Conservation (phyloP, 2,113 vertebrate species). For the Petrocephalus microphthalmus region DNA sequence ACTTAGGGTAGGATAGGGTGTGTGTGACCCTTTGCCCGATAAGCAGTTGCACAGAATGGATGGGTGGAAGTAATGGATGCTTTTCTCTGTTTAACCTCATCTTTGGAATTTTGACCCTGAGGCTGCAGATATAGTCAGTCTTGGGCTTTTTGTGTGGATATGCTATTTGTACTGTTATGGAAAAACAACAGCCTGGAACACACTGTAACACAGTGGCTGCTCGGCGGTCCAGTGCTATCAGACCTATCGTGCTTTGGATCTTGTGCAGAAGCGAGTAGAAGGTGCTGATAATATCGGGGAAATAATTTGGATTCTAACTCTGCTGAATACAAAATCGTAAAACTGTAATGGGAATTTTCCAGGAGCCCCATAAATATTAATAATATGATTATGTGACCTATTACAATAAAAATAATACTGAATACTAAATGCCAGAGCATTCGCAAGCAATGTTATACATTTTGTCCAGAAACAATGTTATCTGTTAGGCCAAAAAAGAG, state of each 20-base stretch:
- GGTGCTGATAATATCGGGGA: background rate
- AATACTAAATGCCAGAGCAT: background rate
- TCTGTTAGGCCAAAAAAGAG: background rate
- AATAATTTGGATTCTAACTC: background rate
- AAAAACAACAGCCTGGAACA: background rate
- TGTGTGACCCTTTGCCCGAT: background rate
- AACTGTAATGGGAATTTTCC: background rate
- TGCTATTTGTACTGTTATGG: background rate
- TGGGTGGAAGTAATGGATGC: background rate
- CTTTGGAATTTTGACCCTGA: background rate
- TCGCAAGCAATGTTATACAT: background rate
- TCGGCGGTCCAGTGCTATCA: background rate
- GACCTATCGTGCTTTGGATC: background rate
- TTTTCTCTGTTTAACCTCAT: background rate
- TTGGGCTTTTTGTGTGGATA: background rate
- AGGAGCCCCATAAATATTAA: background rate
- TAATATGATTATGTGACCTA: background rate
- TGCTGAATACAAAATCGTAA: background rate
- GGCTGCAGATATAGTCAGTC: background rate
- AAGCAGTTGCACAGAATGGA: background rate
- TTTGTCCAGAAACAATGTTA: background rate
- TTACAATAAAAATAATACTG: background rate
- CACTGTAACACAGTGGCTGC: background rate
- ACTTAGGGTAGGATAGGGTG: background rate
- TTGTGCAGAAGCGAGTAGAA: background rate